Conservation (phyloP, 2,888 invertebrate species). For the Adelphocoris suturalis region DNA sequence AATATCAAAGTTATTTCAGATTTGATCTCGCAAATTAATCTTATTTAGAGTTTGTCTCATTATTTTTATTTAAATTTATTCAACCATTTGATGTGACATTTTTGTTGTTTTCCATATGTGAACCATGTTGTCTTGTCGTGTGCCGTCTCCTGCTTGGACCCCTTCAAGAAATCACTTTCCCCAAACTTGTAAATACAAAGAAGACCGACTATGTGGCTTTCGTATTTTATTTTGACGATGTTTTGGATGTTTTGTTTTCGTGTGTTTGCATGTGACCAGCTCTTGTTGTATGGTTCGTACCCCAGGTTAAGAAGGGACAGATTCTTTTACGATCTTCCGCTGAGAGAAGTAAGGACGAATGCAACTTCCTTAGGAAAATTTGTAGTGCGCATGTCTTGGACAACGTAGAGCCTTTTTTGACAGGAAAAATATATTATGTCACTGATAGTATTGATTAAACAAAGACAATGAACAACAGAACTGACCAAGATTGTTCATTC, state of each 20-base stretch:
- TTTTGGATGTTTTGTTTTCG: conserved; percentile 49
- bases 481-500: no score
- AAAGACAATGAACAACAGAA: no score
- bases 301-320: conserved; percentile 88
- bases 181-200: conserved; percentile 65
- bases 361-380: neutral
- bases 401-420: neutral
- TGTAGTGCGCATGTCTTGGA: neutral
- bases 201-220: neutral
- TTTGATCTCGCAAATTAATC: no score
- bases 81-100: no score
- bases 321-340: conserved; percentile 86
- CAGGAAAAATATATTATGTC: no score
- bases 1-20: no score
- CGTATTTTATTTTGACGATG: neutral
- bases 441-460: no score
- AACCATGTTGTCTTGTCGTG: conserved; percentile 15
- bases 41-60: no score
- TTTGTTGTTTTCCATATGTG: neutral
- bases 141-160: conserved; percentile 28
- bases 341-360: conserved; percentile 86
- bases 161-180: conserved; percentile 17
- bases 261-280: conserved; percentile 76
- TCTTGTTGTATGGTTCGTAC: conserved; percentile 87
- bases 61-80: no score